Base-by-base conservation (phyloP, 2,797 vertebrate species). In the Neostethus bicornis region DNA sequence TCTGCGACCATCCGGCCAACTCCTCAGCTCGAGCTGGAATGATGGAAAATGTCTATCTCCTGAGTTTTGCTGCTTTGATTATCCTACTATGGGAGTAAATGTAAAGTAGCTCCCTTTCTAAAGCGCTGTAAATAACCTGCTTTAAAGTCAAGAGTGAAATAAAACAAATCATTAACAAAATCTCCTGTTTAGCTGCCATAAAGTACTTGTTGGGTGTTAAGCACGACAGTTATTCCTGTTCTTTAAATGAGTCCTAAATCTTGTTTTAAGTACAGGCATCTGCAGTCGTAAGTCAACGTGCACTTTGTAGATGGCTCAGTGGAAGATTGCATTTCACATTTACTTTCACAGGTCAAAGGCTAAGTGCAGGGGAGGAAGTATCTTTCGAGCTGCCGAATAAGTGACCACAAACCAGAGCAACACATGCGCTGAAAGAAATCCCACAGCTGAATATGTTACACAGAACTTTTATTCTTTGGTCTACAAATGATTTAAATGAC, bases 301-400 rank as follows among this genome's bases (percentile, higher is more conserved):
- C 89, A 92, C 87, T 88, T 94, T 91, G 85, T 87, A 62, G 61
- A 85, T 74, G 50, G 88, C 90, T 86, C 88, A 61, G 88, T 87
- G 75, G 79, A 51, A 90, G 84, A 88, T 91, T 91, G 90, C 91
- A 92, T 92, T 92, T 92, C 92, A 91, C 77, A 85, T 93, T 90
- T 91, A 93, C 92, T 91, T 90, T 85, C 69, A 48, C 19, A 37
- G 89, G 94, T 94, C 91, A 93, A 85, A 91, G 93, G 93, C 96
- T 95, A 95, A 95, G 92, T 87, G 91, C 90, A 89, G 89, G 88
- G 90, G 91, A 94, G 93, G 93, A 95, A 95, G 91, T 93, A 90
- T 86, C 88, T 92, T n/a, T 92, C 85, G 85, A 87, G 92, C 90
- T 86, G 91, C 74, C 61, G 85, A 80, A 86, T 89, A 92, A 89